These are phyloP conservation scores for Mus minutoides DNA, from an alignment of 2,797 vertebrate genomes.

Conservation along the genomic window DNA sequence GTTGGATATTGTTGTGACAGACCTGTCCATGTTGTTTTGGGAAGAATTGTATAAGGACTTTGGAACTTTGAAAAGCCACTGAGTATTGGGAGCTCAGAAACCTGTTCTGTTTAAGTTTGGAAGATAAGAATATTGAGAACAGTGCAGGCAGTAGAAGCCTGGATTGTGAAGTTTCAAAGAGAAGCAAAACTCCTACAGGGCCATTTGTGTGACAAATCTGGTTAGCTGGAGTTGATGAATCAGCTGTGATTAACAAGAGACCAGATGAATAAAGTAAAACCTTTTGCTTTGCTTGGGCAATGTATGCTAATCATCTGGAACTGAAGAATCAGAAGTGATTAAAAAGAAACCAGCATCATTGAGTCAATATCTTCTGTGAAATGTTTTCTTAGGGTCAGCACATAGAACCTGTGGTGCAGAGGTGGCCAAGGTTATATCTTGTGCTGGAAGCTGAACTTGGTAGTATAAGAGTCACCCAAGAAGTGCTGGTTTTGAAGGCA, in stretches of 20 bases:
- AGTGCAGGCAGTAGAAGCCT: background rate
- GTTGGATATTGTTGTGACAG: background rate
- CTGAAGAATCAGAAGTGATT: background rate
- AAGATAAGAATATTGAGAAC: background rate
- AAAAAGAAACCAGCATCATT: background rate
- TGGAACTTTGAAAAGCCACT: background rate
- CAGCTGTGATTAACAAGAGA: too few species aligned
- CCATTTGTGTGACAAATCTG: background rate
- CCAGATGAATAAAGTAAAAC: background rate
- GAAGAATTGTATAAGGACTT: background rate
- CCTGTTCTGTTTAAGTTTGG: background rate
- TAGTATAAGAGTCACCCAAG: background rate
- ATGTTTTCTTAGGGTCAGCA: background rate
- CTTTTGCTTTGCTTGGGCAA: background rate
- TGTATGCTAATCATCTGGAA: background rate
- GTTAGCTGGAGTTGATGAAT: too few species aligned
- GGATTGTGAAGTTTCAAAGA: background rate
- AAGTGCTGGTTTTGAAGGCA: background rate
- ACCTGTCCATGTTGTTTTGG: background rate
- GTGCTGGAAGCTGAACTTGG: background rate
- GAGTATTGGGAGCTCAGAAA: background rate
- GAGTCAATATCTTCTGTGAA: background rate
- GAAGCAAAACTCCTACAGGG: background rate
- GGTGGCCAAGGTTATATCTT: background rate
- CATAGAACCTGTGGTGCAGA: background rate